Conservation (phyloP, 2,113 vertebrate genomes). For the Pelusios castaneus region DNA sequence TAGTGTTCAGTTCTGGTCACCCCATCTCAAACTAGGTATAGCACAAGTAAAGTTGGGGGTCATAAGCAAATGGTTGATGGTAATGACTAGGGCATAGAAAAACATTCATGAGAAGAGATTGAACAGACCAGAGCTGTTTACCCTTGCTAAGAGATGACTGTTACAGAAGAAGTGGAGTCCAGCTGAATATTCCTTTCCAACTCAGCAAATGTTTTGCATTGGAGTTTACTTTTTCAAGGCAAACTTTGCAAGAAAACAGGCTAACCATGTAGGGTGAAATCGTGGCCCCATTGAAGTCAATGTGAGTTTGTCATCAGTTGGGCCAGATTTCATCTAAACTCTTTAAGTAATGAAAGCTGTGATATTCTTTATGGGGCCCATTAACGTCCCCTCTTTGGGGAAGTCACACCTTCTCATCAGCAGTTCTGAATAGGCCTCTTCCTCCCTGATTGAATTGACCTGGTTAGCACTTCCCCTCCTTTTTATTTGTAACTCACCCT, state of each 20-base stretch:
- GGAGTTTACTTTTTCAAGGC: not conserved
- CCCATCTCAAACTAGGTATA: not conserved
- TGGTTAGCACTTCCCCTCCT: too few species aligned
- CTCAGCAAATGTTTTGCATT: not conserved
- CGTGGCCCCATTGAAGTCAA: not conserved
- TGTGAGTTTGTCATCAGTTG: not conserved
- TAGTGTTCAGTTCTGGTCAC: not conserved
- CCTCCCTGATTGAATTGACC: too few species aligned
- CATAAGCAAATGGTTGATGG: not conserved
- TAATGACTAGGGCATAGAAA: not conserved
- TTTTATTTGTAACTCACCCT: too few species aligned
- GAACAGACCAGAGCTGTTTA: not conserved
- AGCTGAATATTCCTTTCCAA: not conserved
- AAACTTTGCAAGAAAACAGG: not conserved
- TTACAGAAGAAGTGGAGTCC: not conserved
- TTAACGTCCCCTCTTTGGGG: too few species aligned
- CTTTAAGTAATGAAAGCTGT: not conserved
- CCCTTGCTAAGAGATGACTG: not conserved
- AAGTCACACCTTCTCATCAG: too few species aligned
- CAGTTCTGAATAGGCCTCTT: too few species aligned
- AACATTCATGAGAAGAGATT: not conserved
- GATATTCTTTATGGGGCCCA: not conserved
- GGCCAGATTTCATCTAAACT: too few species aligned
- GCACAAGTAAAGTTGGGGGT: not conserved
- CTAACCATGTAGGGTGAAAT: not conserved